Evolutionary conservation across 30 jellyfish, hydroid and myxozoan species (phyloP).

Genomic region (Pseudorhiza aurosa): DNA sequence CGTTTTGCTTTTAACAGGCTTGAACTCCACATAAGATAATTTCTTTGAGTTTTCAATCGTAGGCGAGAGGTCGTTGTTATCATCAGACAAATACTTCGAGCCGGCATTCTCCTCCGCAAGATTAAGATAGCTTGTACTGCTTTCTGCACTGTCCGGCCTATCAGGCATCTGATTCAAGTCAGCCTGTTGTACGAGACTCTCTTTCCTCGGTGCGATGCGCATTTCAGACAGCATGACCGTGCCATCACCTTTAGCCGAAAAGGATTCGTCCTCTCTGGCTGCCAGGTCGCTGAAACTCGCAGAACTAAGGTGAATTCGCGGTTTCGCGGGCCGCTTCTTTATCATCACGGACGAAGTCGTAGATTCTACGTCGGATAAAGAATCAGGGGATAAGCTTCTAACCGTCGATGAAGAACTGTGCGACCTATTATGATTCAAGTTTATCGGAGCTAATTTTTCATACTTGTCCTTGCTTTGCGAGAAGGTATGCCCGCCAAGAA

Average conservation of each 20-base stretch:
- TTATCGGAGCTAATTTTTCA: conserved; percentile 1
- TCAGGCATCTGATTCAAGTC: conserved; percentile 12
- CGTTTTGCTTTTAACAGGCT: neutral
- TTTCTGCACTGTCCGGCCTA: conserved; percentile 69
- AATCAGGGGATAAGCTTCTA: conserved; percentile 56
- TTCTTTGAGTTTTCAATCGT: neutral
- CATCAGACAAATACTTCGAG: conserved; percentile 13
- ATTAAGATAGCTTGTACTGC: conserved; percentile 71
- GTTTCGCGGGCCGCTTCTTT: conserved; percentile 67
- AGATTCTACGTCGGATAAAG: conserved; percentile 65
- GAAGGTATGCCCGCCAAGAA: neutral
- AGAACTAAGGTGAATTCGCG: conserved; percentile 67
- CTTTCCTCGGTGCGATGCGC: neutral
- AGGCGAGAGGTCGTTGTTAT: conserved; percentile 23
- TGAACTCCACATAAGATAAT: neutral
- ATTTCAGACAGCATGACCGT: conserved; percentile 19
- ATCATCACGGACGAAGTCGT: conserved; percentile 53
- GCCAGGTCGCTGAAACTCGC: conserved; percentile 64
- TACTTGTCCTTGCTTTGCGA: neutral
- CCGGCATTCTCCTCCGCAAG: conserved; percentile 33
- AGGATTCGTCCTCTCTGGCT: conserved; percentile 29
- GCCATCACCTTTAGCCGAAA: conserved; percentile 1
- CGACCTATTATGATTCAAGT: conserved; percentile 14
- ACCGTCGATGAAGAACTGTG: conserved; percentile 68
- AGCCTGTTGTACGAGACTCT: neutral